These are phyloP conservation scores for Pemphredon lugubris DNA, from an alignment of 2,888 invertebrate genomes.

Conservation along the genomic window DNA sequence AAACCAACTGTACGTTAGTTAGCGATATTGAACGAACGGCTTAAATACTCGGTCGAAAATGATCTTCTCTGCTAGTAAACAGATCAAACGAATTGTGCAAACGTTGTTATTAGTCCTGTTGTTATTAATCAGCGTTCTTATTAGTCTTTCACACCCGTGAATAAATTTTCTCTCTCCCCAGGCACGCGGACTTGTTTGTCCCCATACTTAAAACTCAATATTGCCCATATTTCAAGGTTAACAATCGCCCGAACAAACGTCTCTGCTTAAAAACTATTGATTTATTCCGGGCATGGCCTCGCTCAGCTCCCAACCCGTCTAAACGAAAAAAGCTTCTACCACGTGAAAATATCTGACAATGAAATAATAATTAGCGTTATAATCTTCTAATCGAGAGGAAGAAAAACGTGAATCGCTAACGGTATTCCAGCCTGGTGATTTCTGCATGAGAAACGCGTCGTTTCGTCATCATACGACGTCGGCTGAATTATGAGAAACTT, in stretches of 20 bases:
- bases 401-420: slow-evolving; percentile 26
- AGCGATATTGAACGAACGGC: slow-evolving; percentile 2
- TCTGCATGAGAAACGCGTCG: slow-evolving; percentile 57
- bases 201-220: slow-evolving; percentile 5
- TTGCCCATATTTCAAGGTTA: slow-evolving; percentile 3
- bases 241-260: background rate
- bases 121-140: no score
- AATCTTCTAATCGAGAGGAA: slow-evolving; percentile 2
- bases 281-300: slow-evolving; percentile 27
- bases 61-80: no score
- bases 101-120: no score
- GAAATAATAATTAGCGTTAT: slow-evolving; percentile 2
- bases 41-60: background rate
- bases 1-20: background rate
- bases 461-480: slow-evolving; percentile 54
- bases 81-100: no score
- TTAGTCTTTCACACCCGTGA: no score
- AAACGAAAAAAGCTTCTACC: background rate
- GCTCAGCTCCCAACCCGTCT: background rate
- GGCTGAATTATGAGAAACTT: slow-evolving; percentile 14
- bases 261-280: slow-evolving; percentile 22
- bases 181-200: no score
- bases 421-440: slow-evolving; percentile 38
- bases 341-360: slow-evolving; percentile 20
- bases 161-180: no score